These are phyloP conservation scores for Heliothis subflexa DNA, from an alignment of 1,140 invertebrate genomes.

Conservation along the genomic window DNA sequence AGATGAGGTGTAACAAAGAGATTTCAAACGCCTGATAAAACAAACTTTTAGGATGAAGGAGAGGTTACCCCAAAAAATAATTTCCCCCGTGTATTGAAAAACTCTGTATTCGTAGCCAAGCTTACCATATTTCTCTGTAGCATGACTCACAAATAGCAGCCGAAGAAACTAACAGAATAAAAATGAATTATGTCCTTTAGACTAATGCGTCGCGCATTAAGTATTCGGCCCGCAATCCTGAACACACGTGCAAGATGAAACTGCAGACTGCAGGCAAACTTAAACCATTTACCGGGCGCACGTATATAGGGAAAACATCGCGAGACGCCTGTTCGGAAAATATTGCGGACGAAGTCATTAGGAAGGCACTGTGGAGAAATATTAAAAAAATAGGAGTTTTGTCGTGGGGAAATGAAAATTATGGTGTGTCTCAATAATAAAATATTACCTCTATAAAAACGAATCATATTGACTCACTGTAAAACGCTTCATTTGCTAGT, in stretches of 20 bases:
- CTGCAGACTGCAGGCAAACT: conserved; percentile 41
- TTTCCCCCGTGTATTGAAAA: not conserved
- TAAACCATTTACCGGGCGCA: conserved; percentile 47
- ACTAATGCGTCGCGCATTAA: conserved; percentile 54
- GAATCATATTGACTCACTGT: too few species aligned
- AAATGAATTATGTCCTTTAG: conserved; percentile 54
- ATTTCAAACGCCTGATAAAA: too few species aligned
- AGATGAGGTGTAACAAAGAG: too few species aligned
- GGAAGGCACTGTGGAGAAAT: conserved; percentile 21
- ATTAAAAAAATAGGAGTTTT: conserved; percentile 37
- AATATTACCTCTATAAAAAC: too few species aligned
- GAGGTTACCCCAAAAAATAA: not conserved
- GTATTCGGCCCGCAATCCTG: conserved; percentile 51
- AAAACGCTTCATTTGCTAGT: not conserved
- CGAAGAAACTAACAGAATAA: conserved; percentile 50
- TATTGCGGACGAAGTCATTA: conserved; percentile 49
- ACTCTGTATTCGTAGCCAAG: not conserved
- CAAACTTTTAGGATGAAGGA: too few species aligned
- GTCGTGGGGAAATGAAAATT: conserved; percentile 38
- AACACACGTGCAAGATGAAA: conserved; percentile 48
- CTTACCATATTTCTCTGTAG: not conserved
- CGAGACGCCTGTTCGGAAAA: conserved; percentile 44
- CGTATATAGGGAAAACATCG: conserved; percentile 46
- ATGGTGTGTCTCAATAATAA: not conserved
- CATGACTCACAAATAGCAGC: conserved; percentile 29